phyloP scores from a whole-genome alignment of 2,888 invertebrate species.

The Epinotia bilunana region DNA sequence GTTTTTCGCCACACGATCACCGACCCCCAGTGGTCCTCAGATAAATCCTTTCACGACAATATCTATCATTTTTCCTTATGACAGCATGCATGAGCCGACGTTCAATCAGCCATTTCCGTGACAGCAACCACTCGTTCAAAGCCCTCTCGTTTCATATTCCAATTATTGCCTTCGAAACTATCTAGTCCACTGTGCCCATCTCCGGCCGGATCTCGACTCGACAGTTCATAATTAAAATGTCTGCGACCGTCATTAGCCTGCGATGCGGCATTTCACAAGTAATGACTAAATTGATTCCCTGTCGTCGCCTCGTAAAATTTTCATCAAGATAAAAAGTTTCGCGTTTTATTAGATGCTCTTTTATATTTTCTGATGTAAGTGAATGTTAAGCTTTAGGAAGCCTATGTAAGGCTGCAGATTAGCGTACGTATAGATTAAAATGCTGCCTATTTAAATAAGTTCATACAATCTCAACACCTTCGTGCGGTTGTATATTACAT shows the following conservation, averaged over 20 bases:
- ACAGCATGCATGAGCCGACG: neutral
- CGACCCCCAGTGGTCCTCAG: neutral
- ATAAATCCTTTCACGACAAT: neutral
- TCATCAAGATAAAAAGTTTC: slow-evolving; percentile 59
- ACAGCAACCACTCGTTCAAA: neutral
- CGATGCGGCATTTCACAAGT: slow-evolving; percentile 62
- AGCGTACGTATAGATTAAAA: neutral
- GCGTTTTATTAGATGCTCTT: slow-evolving; percentile 49
- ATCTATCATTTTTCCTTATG: neutral
- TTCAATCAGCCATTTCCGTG: neutral
- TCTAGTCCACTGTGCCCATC: slow-evolving; percentile 51
- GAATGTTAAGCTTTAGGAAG: neutral
- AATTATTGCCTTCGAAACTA: neutral
- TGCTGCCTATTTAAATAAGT: neutral
- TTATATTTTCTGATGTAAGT: slow-evolving; percentile 12
- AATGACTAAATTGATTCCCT: slow-evolving; percentile 79
- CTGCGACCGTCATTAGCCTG: slow-evolving; percentile 73
- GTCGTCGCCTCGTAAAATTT: slow-evolving; percentile 66
- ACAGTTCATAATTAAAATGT: slow-evolving; percentile 83
- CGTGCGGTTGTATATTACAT: too few species aligned
- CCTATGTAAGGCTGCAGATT: neutral
- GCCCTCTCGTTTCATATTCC: neutral
- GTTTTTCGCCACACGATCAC: neutral
- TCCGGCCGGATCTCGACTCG: slow-evolving; percentile 61
- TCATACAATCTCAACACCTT: neutral